Percentiles rank a stretch among this genome's conserved stretches.
Evolutionary conservation across 1,140 invertebrate genomes (phyloP).

Genomic region (Nomia melanderi): DNA sequence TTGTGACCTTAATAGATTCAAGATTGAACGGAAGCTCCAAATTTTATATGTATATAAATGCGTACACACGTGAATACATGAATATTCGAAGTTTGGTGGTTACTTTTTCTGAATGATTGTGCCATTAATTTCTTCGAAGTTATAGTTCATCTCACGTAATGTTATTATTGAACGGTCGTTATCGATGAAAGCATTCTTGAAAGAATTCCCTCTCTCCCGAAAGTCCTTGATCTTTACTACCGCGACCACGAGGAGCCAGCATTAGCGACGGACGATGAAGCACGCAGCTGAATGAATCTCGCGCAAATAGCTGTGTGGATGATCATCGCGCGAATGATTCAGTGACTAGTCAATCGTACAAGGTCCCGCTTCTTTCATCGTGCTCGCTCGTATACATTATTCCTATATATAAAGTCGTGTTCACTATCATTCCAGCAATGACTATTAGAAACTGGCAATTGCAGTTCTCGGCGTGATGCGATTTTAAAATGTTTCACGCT

Average conservation of each 20-base stretch:
- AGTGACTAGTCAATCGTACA: constrained; percentile 57
- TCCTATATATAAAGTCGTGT: neutral
- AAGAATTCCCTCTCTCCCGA: neutral
- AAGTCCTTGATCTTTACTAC: neutral
- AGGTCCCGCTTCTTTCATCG: constrained; percentile 48
- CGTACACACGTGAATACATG: too few species aligned
- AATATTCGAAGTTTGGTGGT: too few species aligned
- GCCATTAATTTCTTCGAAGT: too few species aligned
- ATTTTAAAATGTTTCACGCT: neutral
- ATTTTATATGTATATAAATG: too few species aligned
- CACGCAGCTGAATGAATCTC: constrained; percentile 5
- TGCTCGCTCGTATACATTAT: neutral
- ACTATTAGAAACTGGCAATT: neutral
- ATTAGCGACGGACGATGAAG: neutral
- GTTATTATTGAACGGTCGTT: too few species aligned
- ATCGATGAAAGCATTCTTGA: neutral
- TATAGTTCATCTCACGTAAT: too few species aligned
- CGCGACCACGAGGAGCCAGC: neutral
- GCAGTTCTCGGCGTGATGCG: neutral
- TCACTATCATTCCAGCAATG: neutral
- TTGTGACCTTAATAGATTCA: too few species aligned
- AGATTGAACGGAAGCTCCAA: too few species aligned
- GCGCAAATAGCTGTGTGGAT: constrained; percentile 9
- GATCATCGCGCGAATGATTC: constrained; percentile 61
- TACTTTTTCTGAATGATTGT: too few species aligned